phyloP scores from a whole-genome alignment of 2,113 vertebrate genomes.

The Maccullochella peelii region DNA sequence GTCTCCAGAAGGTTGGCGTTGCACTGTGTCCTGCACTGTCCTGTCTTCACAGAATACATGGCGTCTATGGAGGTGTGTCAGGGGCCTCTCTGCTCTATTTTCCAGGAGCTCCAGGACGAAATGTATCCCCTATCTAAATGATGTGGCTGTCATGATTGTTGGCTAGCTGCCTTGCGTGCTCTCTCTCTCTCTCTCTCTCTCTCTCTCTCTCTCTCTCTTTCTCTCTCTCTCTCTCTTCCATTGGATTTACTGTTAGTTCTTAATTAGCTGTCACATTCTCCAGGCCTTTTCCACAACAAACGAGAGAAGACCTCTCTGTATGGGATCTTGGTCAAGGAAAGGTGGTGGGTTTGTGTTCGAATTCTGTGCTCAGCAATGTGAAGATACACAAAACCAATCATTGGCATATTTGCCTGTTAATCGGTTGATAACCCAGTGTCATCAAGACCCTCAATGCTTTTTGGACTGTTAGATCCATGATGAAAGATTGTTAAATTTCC shows the following conservation, averaged over 20 bases:
- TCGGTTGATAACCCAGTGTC: not conserved
- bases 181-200: not conserved
- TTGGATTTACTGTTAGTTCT: constrained; percentile 22
- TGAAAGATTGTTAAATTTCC: not conserved
- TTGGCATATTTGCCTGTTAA: not conserved
- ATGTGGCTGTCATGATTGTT: constrained; percentile 50
- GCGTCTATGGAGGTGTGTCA: constrained; percentile 3
- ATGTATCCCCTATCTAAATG: constrained; percentile 41
- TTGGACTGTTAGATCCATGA: not conserved
- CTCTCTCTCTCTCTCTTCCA: not conserved
- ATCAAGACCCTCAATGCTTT: not conserved
- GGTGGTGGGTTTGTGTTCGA: not conserved
- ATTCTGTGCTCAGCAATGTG: not conserved
- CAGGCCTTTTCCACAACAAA: constrained; percentile 48
- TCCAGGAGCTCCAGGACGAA: constrained; percentile 33
- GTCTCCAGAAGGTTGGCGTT: not conserved
- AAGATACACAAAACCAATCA: not conserved
- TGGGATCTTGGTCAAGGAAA: constrained; percentile 20
- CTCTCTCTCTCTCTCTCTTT: not conserved
- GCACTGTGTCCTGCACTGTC: constrained; percentile 13
- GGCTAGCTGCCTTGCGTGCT: constrained; percentile 9
- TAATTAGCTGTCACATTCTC: constrained; percentile 65
- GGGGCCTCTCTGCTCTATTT: constrained; percentile 7
- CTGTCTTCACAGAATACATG: constrained; percentile 1
- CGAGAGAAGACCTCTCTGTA: not conserved